phyloP scores from a whole-genome alignment of 2,888 invertebrate species.

The Rugalucina vietnamica region DNA sequence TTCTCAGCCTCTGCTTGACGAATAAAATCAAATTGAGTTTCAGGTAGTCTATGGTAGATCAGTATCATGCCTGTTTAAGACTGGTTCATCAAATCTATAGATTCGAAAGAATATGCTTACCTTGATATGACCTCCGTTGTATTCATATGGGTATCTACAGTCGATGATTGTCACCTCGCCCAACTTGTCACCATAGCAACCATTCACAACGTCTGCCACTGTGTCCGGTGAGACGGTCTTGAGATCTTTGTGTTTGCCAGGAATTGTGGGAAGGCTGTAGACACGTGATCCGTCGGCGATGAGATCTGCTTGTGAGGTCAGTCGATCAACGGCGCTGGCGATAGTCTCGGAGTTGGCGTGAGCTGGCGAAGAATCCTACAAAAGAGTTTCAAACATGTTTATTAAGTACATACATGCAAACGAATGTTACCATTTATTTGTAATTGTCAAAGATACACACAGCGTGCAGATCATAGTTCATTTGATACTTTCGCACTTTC shows the following conservation, averaged over 20 bases:
- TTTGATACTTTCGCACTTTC: too few relatives aligned
- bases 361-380: background rate
- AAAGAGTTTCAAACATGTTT: too few relatives aligned
- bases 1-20: background rate
- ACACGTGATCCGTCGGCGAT: slow-evolving; percentile 56
- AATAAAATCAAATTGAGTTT: too few relatives aligned
- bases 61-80: background rate
- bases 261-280: slow-evolving; percentile 72
- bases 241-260: slow-evolving; percentile 75
- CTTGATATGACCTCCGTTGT: slow-evolving; percentile 46
- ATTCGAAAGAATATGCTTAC: background rate
- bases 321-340: slow-evolving; percentile 49
- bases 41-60: too few relatives aligned
- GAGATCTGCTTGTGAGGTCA: slow-evolving; percentile 37
- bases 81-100: background rate
- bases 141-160: slow-evolving; percentile 55
- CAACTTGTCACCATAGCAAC: slow-evolving; percentile 29
- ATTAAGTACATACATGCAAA: too few relatives aligned
- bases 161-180: slow-evolving; percentile 42
- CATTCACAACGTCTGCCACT: slow-evolving; percentile 34
- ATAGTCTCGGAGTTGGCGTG: background rate
- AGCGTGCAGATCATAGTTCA: too few relatives aligned
- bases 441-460: too few relatives aligned
- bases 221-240: slow-evolving; percentile 74
- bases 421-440: too few relatives aligned